Evolutionary conservation across 53 echinoderm and acorn worm species (phyloP), one percentile per base, ranked within the genome.

Genomic region (Apostichopus leukothele): DNA sequence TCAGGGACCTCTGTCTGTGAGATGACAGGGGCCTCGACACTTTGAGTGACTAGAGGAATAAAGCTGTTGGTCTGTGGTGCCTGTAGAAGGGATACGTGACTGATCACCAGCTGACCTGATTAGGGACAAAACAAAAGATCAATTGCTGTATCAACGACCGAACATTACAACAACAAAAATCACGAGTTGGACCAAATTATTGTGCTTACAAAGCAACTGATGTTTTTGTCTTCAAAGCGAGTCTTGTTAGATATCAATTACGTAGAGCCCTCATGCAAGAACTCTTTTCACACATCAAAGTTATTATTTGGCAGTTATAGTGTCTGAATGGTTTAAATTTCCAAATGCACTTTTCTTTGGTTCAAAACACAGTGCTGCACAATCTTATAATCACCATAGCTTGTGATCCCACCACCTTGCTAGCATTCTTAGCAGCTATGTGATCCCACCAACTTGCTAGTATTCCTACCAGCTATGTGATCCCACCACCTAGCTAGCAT

Each of bases 91-190:
- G 94, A 90, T 7, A 93, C 95, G 75, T 93, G 94, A 75, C 96
- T 95, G 23, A 95, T 96, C 26, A 96, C 89, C 75, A 95, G 86
- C 89, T 96, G 94, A 91, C 96, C 96, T 96, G 79, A n/a, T 73
- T 86, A n/a, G 7, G 71, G 25, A 83, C 14, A 39, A 10, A 22
- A 74, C 74, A 54, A 10, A 39, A 5, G 25, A 26, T 3, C 13
- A 63, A 26, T 13, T 57, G 75, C 68, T 67, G 14, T 67, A 26
- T 39, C 39, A 39, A 39, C 3, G 39, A 39, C 39, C 51, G 63
- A 76, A 14, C 21, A 39, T 39, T 39, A 0, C 39, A 39, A 39
- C 39, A n/a, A 67, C 14, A 67, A n/a, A 67, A 67, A 67, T 39
- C 39, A 39, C 39, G 3, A 39, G 39, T 39, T 39, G 39, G 39